A percentile compares a stretch with the other conserved stretches of the same genome.
phyloP scores from a whole-genome alignment of 35 echinoderm and acorn worm genomes.

The Ptychodera flava region DNA sequence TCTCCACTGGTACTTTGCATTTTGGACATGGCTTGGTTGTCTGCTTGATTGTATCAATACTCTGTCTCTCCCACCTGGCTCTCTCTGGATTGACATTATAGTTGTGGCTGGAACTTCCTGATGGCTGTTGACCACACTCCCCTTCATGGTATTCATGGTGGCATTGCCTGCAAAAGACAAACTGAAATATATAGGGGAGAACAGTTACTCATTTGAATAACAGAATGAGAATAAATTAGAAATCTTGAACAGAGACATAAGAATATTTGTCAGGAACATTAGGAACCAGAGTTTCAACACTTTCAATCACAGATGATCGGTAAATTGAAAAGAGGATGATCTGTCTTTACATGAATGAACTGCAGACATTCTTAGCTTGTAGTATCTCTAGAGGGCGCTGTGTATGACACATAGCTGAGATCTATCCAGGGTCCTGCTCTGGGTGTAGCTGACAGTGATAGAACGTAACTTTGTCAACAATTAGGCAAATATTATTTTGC shows the following conservation, averaged over 20 bases:
- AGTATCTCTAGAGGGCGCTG: too few species aligned
- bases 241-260: neutral
- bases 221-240: neutral
- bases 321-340: too few species aligned
- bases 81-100: conserved; percentile 13
- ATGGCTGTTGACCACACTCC: conserved; percentile 3
- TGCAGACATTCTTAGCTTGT: too few species aligned
- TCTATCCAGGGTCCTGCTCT: too few species aligned
- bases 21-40: conserved; percentile 70
- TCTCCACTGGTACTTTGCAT: conserved; percentile 55
- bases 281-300: neutral
- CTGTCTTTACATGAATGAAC: too few species aligned
- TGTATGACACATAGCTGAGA: too few species aligned
- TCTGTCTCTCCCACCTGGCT: conserved; percentile 44
- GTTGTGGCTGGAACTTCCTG: neutral
- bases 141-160: conserved; percentile 44
- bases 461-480: too few species aligned
- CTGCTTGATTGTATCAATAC: conserved; percentile 36
- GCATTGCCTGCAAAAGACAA: conserved; percentile 59
- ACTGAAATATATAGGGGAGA: conserved; percentile 13
- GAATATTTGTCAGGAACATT: neutral
- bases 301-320: too few species aligned
- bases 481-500: too few species aligned
- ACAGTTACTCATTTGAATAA: neutral
- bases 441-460: too few species aligned